Evolutionary conservation across 1,140 invertebrate genomes (phyloP).

Genomic region (Drosophila lini): DNA sequence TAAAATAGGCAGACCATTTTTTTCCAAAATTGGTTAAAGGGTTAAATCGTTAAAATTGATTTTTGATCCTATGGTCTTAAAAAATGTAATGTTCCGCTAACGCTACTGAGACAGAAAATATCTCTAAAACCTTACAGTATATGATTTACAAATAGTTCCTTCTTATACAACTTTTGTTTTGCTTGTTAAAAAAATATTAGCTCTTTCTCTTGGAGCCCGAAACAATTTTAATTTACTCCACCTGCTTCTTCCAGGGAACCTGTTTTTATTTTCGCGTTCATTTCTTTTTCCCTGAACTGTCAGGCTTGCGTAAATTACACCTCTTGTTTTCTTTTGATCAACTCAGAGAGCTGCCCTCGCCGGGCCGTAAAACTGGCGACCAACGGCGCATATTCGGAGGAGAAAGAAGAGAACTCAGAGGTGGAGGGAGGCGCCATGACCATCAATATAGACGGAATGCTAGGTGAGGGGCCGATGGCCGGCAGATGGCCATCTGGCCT

Average conservation of each 20-base stretch:
- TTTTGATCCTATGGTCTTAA: too few species aligned
- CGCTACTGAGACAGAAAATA: background rate
- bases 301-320: background rate
- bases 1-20: too few species aligned
- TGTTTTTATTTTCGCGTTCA: slow-evolving; percentile 1
- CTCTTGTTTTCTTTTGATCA: slow-evolving; percentile 10
- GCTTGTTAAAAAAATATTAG: background rate
- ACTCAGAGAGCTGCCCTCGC: slow-evolving; percentile 50
- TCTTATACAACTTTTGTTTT: background rate
- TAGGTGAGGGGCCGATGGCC: slow-evolving; percentile 33
- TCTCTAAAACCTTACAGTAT: background rate
- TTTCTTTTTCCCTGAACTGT: background rate
- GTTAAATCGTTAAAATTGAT: too few species aligned
- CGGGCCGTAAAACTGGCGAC: slow-evolving; percentile 43
- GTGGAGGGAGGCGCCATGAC: slow-evolving; percentile 48
- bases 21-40: too few species aligned
- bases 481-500: slow-evolving; percentile 42
- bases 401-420: background rate
- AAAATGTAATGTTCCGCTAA: too few species aligned
- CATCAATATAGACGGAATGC: slow-evolving; percentile 72
- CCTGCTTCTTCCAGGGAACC: background rate
- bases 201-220: background rate
- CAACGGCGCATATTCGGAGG: slow-evolving; percentile 20
- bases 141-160: background rate
- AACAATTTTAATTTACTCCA: background rate